Base-by-base conservation (phyloP, 1,140 invertebrate genomes). In the Neodiprion lecontei region DNA sequence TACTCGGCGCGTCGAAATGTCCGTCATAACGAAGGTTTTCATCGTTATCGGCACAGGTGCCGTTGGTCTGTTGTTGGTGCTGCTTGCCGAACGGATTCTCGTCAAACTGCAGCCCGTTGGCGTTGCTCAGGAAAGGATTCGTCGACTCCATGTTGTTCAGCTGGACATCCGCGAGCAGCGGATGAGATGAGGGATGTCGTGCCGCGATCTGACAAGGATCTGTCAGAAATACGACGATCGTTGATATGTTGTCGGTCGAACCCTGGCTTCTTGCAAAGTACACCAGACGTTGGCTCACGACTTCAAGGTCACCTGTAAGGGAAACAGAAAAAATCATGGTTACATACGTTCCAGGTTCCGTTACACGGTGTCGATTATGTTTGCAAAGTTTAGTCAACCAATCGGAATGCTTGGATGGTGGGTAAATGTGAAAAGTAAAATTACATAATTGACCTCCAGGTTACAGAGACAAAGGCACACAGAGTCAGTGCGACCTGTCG, bases 181-280 rank as follows among this genome's bases (percentile, higher is more conserved):
- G 76, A 79, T 76, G 72, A 72, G 80, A 79, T 69, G 67, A 82
- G 77, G 80, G 72, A n/a, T 79, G 82, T 74, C 89, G 88, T 75
- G 90, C 88, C 77, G 89, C 91, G 80, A 93, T 92, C 85, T 91
- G 89, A 74, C 89, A 88, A 76, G 92, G 92, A 82, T 95, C 91
- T 83, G 92, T 92, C 83, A 97, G 91, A 88, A 97, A 96, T 71
- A 97, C 93, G 75, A 97, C 94, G 79, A 97, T 93, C 78, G 96
- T 94, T 67, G 95, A 94, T 84, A 97, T 97, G 86, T 98, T 98
- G 88, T 98, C 96, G 70, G 87, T 89, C 17, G 95, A 97, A 50
- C 93, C 93, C 79, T 92, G 90, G 76, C 91, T 87, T 86, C 94
- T 95, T n/a, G 96, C 93, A 80, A 91, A 88, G 76, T 92, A 89